Conservation (phyloP, 2,797 vertebrate species). For the Lutjanus argentimaculatus region DNA sequence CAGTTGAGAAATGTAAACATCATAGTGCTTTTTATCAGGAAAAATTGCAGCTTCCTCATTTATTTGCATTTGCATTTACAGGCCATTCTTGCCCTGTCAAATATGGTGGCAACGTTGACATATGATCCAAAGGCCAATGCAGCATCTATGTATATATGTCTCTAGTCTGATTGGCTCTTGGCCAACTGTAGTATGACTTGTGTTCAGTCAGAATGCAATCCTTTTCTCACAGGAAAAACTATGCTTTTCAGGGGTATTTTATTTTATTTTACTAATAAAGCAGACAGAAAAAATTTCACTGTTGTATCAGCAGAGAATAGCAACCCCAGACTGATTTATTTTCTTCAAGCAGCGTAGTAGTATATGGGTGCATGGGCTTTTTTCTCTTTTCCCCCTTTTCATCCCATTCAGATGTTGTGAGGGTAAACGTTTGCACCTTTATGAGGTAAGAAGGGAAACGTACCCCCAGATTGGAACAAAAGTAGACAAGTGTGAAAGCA, state of each 20-base stretch:
- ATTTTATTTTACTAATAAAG: neutral
- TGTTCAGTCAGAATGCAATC: neutral
- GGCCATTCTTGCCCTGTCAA: too few relatives aligned
- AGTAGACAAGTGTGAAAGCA: conserved; percentile 36
- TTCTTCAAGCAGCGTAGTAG: neutral
- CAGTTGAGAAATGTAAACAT: too few relatives aligned
- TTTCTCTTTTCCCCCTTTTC: too few relatives aligned
- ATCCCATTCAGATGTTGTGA: neutral
- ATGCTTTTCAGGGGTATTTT: neutral
- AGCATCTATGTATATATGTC: too few relatives aligned
- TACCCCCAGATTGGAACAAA: neutral
- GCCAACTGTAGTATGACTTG: neutral
- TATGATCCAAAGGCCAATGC: too few relatives aligned
- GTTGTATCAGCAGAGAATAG: neutral
- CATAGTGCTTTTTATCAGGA: too few relatives aligned
- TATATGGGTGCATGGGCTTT: neutral
- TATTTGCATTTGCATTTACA: too few relatives aligned
- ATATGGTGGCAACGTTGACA: too few relatives aligned
- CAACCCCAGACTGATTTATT: neutral
- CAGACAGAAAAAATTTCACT: neutral
- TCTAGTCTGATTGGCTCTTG: neutral
- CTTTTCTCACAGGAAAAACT: neutral
- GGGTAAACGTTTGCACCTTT: neutral
- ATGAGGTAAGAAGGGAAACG: neutral
- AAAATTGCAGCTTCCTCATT: too few relatives aligned